Evolutionary conservation across 2,888 invertebrate genomes (phyloP).

Genomic region (Hipparchia sbordonii): DNA sequence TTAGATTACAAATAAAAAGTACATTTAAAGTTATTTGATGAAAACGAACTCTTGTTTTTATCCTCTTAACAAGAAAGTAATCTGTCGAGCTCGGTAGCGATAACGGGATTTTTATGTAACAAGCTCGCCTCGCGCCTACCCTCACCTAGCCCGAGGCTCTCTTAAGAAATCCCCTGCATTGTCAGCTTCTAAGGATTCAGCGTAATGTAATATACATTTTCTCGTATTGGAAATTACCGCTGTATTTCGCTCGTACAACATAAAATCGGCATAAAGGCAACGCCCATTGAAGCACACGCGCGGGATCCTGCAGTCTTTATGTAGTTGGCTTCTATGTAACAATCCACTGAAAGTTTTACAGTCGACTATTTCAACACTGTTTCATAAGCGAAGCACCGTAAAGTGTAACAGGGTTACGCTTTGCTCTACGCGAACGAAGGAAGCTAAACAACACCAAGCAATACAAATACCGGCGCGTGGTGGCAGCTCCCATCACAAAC

Average conservation of each 20-base stretch:
- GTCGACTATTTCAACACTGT: constrained; percentile 58
- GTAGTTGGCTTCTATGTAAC: constrained; percentile 74
- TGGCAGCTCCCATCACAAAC: background rate
- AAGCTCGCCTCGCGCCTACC: constrained; percentile 79
- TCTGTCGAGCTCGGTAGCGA: constrained; percentile 79
- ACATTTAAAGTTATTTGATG: constrained; percentile 71
- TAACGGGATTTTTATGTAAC: constrained; percentile 82
- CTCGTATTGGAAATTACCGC: constrained; percentile 75
- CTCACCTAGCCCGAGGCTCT: constrained; percentile 78
- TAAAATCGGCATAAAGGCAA: constrained; percentile 77
- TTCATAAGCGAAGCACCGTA: constrained; percentile 64
- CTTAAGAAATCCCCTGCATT: constrained; percentile 74
- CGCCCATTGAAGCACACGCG: constrained; percentile 66
- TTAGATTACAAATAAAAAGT: constrained; percentile 38
- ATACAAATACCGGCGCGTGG: background rate
- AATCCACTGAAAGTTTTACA: constrained; percentile 77
- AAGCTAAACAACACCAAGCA: background rate
- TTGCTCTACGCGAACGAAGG: constrained; percentile 3
- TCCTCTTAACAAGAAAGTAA: constrained; percentile 82
- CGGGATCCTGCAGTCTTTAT: constrained; percentile 69
- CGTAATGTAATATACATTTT: constrained; percentile 74
- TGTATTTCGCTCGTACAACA: constrained; percentile 76
- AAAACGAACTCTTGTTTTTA: constrained; percentile 79
- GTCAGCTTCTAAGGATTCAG: constrained; percentile 77
- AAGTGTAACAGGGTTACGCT: constrained; percentile 51